Evolutionary conservation across 2,797 vertebrate species (phyloP).

Genomic region (Bradypodion pumilum): DNA sequence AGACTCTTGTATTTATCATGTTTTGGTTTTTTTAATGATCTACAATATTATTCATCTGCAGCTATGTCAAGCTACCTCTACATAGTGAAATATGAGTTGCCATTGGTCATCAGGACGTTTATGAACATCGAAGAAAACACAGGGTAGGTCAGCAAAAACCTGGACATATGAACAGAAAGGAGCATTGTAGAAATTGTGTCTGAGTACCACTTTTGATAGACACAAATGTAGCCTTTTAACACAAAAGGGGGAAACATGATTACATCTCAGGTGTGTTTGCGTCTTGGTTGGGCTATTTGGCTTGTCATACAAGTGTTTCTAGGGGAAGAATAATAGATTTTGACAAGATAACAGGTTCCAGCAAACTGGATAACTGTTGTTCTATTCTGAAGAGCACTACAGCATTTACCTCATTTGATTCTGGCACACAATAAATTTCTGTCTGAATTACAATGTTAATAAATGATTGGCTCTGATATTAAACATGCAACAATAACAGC

Average conservation of each 20-base stretch:
- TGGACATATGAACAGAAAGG: constrained; percentile 60
- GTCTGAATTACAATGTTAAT: no score
- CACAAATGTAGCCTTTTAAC: constrained; percentile 59
- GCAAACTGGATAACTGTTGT: neutral
- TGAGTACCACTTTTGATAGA: constrained; percentile 58
- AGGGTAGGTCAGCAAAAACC: constrained; percentile 82
- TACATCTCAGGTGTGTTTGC: constrained; percentile 57
- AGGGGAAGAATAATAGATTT: constrained; percentile 38
- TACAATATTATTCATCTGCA: constrained; percentile 78
- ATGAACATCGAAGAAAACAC: constrained; percentile 77
- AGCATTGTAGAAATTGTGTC: constrained; percentile 57
- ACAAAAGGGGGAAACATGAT: constrained; percentile 32
- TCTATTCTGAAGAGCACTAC: neutral
- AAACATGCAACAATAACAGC: neutral
- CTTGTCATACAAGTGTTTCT: constrained; percentile 46
- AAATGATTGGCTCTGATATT: neutral
- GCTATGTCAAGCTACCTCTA: constrained; percentile 99
- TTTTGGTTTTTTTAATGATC: constrained; percentile 75
- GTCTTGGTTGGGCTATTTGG: constrained; percentile 47
- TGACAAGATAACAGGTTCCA: neutral
- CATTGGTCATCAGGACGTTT: constrained; percentile 92
- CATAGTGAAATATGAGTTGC: constrained; percentile 98
- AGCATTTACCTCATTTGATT: neutral
- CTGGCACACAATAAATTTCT: no score
- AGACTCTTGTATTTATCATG: constrained; percentile 65